Evolutionary conservation across 2,797 vertebrate species (phyloP).

Genomic region (Remorina albescens): DNA sequence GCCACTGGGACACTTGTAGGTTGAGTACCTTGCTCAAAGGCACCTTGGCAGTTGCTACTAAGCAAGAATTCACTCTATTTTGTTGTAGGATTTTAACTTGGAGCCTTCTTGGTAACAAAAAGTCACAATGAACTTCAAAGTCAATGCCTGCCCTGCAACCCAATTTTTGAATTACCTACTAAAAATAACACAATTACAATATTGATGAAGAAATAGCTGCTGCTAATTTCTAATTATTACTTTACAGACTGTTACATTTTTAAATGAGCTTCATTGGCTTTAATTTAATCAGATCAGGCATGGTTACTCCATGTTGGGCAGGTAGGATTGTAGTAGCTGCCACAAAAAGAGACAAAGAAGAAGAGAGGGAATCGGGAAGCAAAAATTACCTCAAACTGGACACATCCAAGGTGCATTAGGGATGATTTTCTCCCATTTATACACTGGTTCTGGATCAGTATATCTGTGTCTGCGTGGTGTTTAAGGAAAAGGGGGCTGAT

Average conservation of each 20-base stretch:
- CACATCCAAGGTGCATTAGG: not conserved
- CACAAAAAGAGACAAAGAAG: slow-evolving; percentile 12
- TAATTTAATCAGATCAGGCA: not conserved
- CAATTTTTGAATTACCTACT: not conserved
- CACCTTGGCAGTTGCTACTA: slow-evolving; percentile 65
- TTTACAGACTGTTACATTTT: not conserved
- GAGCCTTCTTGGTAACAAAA: slow-evolving; percentile 18
- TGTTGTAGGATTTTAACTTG: slow-evolving; percentile 8
- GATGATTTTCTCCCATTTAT: slow-evolving; percentile 4
- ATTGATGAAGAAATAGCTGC: not conserved
- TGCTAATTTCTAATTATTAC: not conserved
- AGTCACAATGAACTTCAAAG: not conserved
- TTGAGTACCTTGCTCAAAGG: slow-evolving; percentile 63
- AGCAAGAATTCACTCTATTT: slow-evolving; percentile 15
- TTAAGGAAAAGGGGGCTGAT: slow-evolving; percentile 21
- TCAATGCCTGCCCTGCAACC: slow-evolving; percentile 9
- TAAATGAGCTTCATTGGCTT: not conserved
- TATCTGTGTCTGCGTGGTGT: slow-evolving; percentile 4
- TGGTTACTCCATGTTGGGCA: not conserved
- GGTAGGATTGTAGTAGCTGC: slow-evolving; percentile 25
- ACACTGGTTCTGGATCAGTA: slow-evolving; percentile 18
- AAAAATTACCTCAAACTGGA: slow-evolving; percentile 16
- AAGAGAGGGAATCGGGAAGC: not conserved
- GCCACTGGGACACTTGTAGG: slow-evolving; percentile 28
- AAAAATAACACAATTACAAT: not conserved